Evolutionary conservation across 2,888 invertebrate genomes (phyloP).

Genomic region (Tridacna crocea): DNA sequence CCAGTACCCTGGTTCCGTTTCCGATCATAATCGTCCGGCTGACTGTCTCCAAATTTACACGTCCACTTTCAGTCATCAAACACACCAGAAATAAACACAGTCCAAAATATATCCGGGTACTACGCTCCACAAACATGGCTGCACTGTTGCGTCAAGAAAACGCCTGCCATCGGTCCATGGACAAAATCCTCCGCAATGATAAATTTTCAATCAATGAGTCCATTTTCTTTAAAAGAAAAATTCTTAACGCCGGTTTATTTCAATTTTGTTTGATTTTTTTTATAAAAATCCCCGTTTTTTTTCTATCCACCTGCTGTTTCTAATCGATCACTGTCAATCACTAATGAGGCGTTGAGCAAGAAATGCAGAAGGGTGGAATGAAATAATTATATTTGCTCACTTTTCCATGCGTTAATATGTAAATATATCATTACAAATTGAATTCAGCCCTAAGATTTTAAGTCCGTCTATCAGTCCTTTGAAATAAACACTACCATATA

Average conservation of each 20-base stretch:
- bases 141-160: slow-evolving; percentile 7
- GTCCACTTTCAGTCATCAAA: slow-evolving; percentile 21
- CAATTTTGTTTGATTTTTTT: not conserved
- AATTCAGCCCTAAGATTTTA: not conserved
- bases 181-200: not conserved
- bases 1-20: slow-evolving; percentile 11
- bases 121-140: slow-evolving; percentile 19
- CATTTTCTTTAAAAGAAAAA: too few relatives aligned
- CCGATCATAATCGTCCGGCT: slow-evolving; percentile 22
- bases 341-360: slow-evolving; percentile 22
- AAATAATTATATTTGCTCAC: slow-evolving; percentile 23
- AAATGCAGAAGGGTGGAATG: slow-evolving; percentile 21
- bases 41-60: not conserved
- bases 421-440: slow-evolving; percentile 21
- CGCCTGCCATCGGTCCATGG: slow-evolving; percentile 10
- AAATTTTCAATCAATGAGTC: not conserved
- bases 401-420: slow-evolving; percentile 5
- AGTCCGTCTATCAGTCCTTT: not conserved
- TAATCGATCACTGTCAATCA: slow-evolving; percentile 24
- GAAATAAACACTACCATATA: slow-evolving; percentile 9
- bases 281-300: not conserved
- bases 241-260: not conserved
- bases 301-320: slow-evolving; percentile 10
- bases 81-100: slow-evolving; percentile 23
- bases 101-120: slow-evolving; percentile 23